These are phyloP conservation scores for Hecatera dysodea DNA, from an alignment of 2,888 invertebrate species.

Conservation along the genomic window DNA sequence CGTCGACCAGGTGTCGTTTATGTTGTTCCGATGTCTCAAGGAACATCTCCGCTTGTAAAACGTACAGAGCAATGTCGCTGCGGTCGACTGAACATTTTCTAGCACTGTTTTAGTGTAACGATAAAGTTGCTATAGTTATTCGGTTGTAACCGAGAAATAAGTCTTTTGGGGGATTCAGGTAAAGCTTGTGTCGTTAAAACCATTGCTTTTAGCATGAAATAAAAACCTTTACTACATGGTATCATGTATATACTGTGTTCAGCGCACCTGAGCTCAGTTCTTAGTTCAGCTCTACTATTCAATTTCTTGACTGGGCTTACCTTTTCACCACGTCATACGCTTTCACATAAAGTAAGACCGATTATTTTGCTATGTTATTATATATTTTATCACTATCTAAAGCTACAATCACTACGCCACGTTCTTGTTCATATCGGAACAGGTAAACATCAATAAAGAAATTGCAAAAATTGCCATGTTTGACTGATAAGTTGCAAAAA, in stretches of 20 bases:
- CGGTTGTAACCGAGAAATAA: background rate
- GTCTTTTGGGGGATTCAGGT: constrained; percentile 19
- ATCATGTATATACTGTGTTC: no score
- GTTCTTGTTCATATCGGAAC: no score
- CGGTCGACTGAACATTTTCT: constrained; percentile 54
- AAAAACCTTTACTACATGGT: background rate
- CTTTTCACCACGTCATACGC: background rate
- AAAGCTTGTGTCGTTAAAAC: background rate
- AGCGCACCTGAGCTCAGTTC: no score
- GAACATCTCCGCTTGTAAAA: constrained; percentile 59
- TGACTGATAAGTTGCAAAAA: background rate
- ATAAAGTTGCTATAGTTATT: constrained; percentile 41
- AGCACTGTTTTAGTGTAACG: constrained; percentile 44
- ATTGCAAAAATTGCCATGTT: background rate
- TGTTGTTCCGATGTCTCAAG: constrained; percentile 62
- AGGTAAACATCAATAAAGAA: background rate
- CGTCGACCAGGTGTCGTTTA: constrained; percentile 65
- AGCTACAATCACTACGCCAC: background rate
- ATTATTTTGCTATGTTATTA: background rate
- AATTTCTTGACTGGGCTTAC: background rate
- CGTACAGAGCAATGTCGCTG: constrained; percentile 40
- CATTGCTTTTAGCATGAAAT: background rate
- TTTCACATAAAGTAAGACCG: background rate
- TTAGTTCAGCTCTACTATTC: no score
- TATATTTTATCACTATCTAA: background rate